Percentiles rank a stretch among this genome's conserved stretches.
Conservation (phyloP, 2,113 vertebrate genomes). For the Mesitornis unicolor region DNA sequence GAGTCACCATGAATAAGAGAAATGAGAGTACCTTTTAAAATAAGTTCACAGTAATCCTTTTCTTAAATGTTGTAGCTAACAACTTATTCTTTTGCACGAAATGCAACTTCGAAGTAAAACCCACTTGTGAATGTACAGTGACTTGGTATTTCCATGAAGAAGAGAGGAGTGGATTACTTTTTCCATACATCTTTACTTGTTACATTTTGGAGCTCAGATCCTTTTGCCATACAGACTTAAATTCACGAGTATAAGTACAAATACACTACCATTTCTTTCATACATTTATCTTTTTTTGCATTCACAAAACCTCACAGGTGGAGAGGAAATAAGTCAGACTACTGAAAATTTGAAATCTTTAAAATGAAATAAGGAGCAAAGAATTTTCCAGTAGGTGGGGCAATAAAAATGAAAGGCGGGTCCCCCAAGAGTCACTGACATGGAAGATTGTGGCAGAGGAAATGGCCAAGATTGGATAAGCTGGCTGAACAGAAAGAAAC, state of each 20-base stretch:
- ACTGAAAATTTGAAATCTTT: neutral
- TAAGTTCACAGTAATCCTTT: conserved; percentile 17
- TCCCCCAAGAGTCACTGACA: neutral
- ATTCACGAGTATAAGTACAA: neutral
- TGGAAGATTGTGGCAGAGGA: conserved; percentile 15
- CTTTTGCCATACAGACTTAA: neutral
- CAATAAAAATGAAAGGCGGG: neutral
- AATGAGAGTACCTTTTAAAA: conserved; percentile 51
- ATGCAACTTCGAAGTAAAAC: conserved; percentile 15
- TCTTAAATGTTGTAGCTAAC: neutral
- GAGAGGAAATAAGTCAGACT: conserved; percentile 5
- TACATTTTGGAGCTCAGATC: neutral
- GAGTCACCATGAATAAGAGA: conserved; percentile 43
- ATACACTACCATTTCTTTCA: neutral
- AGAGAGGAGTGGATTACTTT: neutral
- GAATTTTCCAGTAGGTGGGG: conserved; percentile 32
- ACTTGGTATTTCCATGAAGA: conserved; percentile 29
- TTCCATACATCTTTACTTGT: neutral
- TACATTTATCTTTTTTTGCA: neutral
- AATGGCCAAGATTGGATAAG: conserved; percentile 23
- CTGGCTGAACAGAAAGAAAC: neutral
- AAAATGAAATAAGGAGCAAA: neutral
- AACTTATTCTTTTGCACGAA: neutral
- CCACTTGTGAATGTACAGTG: neutral
- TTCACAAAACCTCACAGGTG: neutral